Conservation (phyloP, 1,140 invertebrate genomes). For the Campodea augens region DNA sequence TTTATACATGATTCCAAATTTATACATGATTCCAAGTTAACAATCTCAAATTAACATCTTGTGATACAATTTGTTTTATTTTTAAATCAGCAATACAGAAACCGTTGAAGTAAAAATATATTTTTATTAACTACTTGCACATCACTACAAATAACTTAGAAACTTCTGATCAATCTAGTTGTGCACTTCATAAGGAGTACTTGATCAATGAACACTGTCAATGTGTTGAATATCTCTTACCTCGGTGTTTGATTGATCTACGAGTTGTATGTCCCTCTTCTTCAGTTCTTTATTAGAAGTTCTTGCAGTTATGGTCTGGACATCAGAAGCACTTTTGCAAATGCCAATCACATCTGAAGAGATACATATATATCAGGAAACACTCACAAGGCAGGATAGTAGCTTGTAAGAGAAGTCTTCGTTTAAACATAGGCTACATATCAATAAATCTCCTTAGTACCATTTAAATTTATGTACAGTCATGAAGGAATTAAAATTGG, state of each 20-base stretch:
- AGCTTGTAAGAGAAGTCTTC: neutral
- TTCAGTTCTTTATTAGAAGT: constrained; percentile 61
- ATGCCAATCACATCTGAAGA: constrained; percentile 76
- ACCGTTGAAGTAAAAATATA: no score
- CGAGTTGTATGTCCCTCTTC: constrained; percentile 72
- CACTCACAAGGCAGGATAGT: constrained; percentile 1
- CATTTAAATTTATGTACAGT: no score
- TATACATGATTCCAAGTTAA: no score
- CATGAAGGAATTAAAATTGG: no score
- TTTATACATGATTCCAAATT: no score
- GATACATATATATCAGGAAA: constrained; percentile 11
- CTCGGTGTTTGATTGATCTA: constrained; percentile 62
- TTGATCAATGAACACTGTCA: neutral
- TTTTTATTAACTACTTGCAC: no score
- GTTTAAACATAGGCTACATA: no score
- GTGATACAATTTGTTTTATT: no score
- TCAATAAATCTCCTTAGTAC: no score
- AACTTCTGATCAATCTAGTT: neutral
- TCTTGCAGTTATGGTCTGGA: constrained; percentile 47
- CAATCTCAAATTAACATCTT: no score
- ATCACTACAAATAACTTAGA: no score
- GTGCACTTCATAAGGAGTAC: neutral
- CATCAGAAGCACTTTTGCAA: constrained; percentile 50
- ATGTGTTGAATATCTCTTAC: constrained; percentile 30
- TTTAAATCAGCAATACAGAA: no score